Evolutionary conservation across 2,888 invertebrate genomes (phyloP), one percentile per base, ranked within the genome.

Genomic region (Cheilosia vernalis): DNA sequence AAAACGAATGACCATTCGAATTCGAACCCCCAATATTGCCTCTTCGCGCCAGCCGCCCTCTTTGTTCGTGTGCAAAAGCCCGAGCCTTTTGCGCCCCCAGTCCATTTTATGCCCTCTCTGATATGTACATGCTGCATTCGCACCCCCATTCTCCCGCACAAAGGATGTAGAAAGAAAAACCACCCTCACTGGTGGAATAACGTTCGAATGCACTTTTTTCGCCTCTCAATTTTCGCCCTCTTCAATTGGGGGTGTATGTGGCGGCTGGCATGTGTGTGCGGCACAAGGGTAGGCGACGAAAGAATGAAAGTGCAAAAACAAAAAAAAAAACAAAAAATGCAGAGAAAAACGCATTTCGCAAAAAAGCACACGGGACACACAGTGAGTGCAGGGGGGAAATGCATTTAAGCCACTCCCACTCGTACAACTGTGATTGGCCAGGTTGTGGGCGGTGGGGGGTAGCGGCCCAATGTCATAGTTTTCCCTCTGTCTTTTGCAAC

Each of bases 391-490:
- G 33, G 37, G 61, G 79, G 72, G 42, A 51, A 56, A 49, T 85
- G 81, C 85, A 85, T 85, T 81, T 85, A 81, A 81, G 85, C 85
- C 85, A 85, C 85, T 81, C 85, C 85, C 80, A 27, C 85, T 76
- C 69, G 85, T 85, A 72, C 81, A 81, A 76, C 44, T 81, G 70
- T 85, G 85, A 85, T 85, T 85, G 85, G 85, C 85, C 85, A 81
- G 67, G 72, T 72, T 77, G 80, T 70, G 76, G 85, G 81, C 67
- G 85, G 61, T 58, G 67, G 70, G 73, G 72, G 84, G 44, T 47
- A 40, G 81, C 67, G 72, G 63, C 80, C 85, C 76, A 85, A 61
- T 81, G 76, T 85, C 79, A 79, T 84, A 76, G 79, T 85, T 85
- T 70, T 80, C 66, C 79, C 79, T 81, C 60, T 61, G 79, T 72